Conservation (phyloP, 2,797 vertebrate genomes). For the Pempheris klunzingeri region DNA sequence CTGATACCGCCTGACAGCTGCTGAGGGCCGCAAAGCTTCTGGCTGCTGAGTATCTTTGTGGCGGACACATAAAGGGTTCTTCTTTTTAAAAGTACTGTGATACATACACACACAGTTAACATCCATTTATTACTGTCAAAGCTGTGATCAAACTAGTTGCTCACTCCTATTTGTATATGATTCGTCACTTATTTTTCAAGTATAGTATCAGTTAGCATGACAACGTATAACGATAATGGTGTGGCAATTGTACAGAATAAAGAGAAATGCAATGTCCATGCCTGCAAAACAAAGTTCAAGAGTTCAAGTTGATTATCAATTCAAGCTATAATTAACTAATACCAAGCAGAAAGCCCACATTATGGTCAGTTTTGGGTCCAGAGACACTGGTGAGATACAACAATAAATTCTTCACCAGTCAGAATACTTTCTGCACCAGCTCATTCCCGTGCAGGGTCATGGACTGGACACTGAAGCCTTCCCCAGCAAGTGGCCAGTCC, state of each 20-base stretch:
- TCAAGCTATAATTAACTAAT: not conserved
- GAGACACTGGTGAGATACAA: not conserved
- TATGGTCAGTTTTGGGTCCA: not conserved
- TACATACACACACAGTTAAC: not conserved
- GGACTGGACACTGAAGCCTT: not conserved
- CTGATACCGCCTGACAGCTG: constrained; percentile 56
- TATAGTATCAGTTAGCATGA: not conserved
- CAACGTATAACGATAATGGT: not conserved
- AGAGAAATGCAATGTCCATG: not conserved
- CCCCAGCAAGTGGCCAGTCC: too few relatives aligned
- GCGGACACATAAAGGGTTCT: constrained; percentile 32
- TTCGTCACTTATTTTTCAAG: not conserved
- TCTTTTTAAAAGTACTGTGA: constrained; percentile 21
- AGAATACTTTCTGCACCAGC: not conserved
- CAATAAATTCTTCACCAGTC: not conserved
- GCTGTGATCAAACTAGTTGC: not conserved
- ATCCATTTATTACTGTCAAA: not conserved
- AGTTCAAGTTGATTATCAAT: not conserved
- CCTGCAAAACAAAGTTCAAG: not conserved
- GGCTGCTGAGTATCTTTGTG: constrained; percentile 14
- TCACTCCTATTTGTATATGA: not conserved
- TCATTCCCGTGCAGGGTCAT: not conserved
- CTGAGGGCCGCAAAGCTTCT: constrained; percentile 36
- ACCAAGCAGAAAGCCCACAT: not conserved
- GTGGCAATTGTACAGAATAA: not conserved